Evolutionary conservation across 2,797 vertebrate species (phyloP).

Genomic region (Otolemur crassicaudatus): DNA sequence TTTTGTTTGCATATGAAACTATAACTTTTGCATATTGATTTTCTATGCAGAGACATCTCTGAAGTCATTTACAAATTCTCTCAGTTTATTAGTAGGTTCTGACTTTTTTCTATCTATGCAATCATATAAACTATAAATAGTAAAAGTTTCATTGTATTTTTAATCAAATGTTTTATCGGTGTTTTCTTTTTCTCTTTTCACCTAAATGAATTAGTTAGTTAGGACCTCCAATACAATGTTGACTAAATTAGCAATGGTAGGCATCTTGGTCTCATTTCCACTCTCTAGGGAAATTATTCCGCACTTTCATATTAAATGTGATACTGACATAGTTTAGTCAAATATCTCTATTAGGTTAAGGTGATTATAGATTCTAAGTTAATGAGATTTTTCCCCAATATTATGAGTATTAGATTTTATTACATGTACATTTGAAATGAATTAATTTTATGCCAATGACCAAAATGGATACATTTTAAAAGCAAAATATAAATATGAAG

Average conservation of each 20-base stretch:
- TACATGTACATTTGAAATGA: background rate
- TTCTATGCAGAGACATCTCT: background rate
- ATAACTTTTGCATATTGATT: background rate
- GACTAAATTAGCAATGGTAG: background rate
- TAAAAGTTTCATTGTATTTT: background rate
- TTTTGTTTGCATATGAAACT: slow-evolving; percentile 1
- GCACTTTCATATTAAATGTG: background rate
- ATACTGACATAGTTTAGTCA: background rate
- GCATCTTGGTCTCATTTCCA: background rate
- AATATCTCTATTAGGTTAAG: background rate
- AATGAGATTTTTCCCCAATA: background rate
- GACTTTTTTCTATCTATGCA: background rate
- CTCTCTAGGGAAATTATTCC: background rate
- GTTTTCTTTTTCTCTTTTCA: background rate
- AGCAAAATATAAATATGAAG: background rate
- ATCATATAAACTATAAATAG: background rate
- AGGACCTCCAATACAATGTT: background rate
- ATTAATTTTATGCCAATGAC: background rate
- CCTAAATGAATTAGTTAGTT: background rate
- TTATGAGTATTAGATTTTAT: background rate
- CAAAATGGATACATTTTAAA: background rate
- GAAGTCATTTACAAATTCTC: background rate
- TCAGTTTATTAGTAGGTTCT: background rate
- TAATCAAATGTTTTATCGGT: background rate
- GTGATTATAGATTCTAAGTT: background rate